Conservation (phyloP, 2,888 invertebrate genomes). For the Pyrrhosoma nymphula region DNA sequence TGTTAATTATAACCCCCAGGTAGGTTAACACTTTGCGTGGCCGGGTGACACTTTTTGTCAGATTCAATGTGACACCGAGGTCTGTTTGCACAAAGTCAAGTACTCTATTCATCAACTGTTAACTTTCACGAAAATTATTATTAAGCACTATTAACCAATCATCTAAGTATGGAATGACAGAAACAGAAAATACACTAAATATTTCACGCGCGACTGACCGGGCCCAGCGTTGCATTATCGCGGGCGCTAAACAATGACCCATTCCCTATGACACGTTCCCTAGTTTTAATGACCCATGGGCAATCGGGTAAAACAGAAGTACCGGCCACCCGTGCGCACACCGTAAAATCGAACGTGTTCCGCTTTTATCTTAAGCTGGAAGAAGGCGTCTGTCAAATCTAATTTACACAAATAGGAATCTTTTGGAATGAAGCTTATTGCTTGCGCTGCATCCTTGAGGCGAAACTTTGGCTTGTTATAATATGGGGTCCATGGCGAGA, state of each 20-base stretch:
- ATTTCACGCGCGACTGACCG: neutral
- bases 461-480: too few relatives aligned
- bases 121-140: fast-evolving
- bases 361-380: too few relatives aligned
- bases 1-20: neutral
- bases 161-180: neutral
- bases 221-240: neutral
- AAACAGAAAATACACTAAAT: neutral
- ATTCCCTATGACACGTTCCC: too few relatives aligned
- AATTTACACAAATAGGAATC: too few relatives aligned
- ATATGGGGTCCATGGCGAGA: too few relatives aligned
- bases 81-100: neutral
- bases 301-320: too few relatives aligned
- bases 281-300: too few relatives aligned
- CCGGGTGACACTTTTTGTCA: neutral
- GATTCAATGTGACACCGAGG: neutral
- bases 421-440: too few relatives aligned
- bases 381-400: too few relatives aligned
- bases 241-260: neutral
- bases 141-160: neutral
- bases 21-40: neutral
- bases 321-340: too few relatives aligned
- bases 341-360: too few relatives aligned
- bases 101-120: neutral
- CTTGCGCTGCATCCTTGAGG: too few relatives aligned